Conservation (phyloP, 1,140 invertebrate species). For the Ceratina japonica region DNA sequence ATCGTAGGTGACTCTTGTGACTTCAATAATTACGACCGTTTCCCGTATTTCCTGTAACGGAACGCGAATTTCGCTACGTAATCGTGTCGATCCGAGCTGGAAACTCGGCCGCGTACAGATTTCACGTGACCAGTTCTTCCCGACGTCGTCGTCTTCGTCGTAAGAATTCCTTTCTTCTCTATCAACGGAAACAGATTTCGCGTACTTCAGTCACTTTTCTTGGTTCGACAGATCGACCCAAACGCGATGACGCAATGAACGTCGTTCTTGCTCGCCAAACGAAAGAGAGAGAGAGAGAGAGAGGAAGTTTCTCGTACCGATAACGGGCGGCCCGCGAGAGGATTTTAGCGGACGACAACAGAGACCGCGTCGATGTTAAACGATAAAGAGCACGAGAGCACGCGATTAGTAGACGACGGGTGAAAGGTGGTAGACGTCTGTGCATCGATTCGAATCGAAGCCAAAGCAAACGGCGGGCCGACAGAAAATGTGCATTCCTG, state of each 20-base stretch:
- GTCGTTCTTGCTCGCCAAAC: too few relatives aligned
- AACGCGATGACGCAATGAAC: too few relatives aligned
- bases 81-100: not conserved
- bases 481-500: conserved; percentile 75
- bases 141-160: not conserved
- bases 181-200: not conserved
- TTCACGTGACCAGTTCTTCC: conserved; percentile 2
- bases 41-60: not conserved
- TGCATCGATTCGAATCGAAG: conserved; percentile 62
- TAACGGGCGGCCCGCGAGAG: not conserved
- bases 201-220: too few relatives aligned
- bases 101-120: conserved; percentile 7
- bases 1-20: not conserved
- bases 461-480: conserved; percentile 63
- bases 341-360: not conserved
- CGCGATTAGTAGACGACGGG: conserved; percentile 36
- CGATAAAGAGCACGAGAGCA: conserved; percentile 13
- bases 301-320: too few relatives aligned
- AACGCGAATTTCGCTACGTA: conserved; percentile 19
- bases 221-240: too few relatives aligned
- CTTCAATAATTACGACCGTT: not conserved
- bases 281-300: too few relatives aligned
- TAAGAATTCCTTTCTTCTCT: not conserved
- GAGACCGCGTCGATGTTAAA: conserved; percentile 24
- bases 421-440: conserved; percentile 56